A percentile compares a stretch with the other conserved stretches of the same genome.
Conservation (phyloP, 2,113 vertebrate species). For the Steatornis caripensis region DNA sequence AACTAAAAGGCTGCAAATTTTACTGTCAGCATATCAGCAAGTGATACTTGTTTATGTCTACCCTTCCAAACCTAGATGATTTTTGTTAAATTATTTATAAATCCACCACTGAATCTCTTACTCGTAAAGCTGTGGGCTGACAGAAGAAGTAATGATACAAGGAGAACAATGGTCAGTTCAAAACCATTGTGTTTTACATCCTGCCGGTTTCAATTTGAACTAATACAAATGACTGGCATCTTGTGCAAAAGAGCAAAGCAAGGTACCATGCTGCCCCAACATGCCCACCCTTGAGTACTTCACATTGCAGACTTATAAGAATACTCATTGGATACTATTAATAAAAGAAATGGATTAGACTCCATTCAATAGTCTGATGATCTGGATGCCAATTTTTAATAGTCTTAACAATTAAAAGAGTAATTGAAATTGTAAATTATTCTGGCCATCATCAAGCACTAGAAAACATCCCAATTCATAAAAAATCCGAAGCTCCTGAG, state of each 20-base stretch:
- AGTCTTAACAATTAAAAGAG: neutral
- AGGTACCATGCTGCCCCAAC: neutral
- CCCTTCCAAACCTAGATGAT: neutral
- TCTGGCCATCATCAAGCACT: neutral
- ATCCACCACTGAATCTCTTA: neutral
- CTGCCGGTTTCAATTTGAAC: neutral
- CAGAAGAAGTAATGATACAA: neutral
- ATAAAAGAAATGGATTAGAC: constrained; percentile 19
- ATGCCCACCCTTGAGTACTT: neutral
- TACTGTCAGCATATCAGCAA: neutral
- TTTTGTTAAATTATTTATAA: neutral
- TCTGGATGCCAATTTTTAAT: neutral
- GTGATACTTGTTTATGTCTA: neutral
- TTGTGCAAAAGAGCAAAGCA: neutral
- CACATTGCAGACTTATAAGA: constrained; percentile 3
- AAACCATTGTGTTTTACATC: neutral
- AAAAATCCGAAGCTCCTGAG: neutral
- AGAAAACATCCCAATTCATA: neutral
- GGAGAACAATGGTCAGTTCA: neutral
- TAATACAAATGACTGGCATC: neutral
- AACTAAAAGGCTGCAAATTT: neutral
- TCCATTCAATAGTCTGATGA: neutral
- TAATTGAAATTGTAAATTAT: neutral
- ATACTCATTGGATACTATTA: neutral
- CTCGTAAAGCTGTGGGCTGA: neutral